Evolutionary conservation across 2,888 invertebrate species (phyloP).

Genomic region (Zygaena filipendulae): DNA sequence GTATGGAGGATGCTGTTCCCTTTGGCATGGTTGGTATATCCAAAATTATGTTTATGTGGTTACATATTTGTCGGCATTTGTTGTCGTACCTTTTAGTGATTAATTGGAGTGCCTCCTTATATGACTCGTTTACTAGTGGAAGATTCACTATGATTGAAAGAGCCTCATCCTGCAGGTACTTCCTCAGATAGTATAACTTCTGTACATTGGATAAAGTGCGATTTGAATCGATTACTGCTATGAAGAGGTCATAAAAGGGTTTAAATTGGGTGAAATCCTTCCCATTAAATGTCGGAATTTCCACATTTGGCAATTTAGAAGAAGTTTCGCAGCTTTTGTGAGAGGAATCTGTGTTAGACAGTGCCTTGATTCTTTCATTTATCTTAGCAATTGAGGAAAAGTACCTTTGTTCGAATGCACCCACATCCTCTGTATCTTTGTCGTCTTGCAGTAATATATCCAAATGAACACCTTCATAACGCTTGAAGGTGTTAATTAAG

Average conservation of each 20-base stretch:
- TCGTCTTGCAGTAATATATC: neutral
- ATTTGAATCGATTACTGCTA: slow-evolving; percentile 16
- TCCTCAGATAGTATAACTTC: slow-evolving; percentile 1
- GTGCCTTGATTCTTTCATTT: too few species aligned
- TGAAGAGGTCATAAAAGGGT: slow-evolving; percentile 13
- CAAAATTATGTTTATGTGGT: too few species aligned
- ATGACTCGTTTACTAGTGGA: too few species aligned
- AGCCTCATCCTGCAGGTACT: too few species aligned
- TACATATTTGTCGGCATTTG: neutral
- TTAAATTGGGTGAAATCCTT: slow-evolving; percentile 12
- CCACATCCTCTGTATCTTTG: neutral
- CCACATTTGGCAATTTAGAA: slow-evolving; percentile 13
- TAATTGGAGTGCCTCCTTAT: neutral
- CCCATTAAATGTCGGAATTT: slow-evolving; percentile 10
- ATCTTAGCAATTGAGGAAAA: neutral
- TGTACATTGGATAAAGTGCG: slow-evolving; percentile 9
- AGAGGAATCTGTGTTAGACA: too few species aligned
- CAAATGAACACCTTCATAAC: too few species aligned
- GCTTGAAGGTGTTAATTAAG: neutral
- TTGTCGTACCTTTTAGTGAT: neutral
- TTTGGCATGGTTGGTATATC: too few species aligned
- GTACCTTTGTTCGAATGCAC: neutral
- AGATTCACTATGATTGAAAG: too few species aligned
- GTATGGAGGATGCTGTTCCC: neutral
- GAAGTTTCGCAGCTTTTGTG: too few species aligned